Evolutionary conservation across 2,888 invertebrate genomes (phyloP).

Genomic region (Drosophila melanosoma): DNA sequence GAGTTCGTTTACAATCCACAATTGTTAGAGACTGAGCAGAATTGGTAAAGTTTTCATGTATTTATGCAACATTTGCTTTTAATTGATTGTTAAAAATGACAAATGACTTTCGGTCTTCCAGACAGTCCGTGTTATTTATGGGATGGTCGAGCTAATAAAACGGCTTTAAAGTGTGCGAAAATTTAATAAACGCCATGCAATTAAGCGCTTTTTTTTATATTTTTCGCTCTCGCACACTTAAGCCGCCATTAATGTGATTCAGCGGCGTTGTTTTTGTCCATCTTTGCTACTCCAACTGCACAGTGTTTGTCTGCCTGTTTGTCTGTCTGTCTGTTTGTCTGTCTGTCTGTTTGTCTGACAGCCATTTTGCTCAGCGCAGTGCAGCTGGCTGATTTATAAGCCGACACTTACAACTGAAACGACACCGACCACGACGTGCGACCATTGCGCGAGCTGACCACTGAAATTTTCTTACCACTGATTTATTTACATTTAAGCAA

Average conservation of each 20-base stretch:
- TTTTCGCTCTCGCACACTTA: constrained; percentile 57
- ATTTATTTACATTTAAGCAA: constrained; percentile 83
- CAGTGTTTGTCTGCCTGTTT: constrained; percentile 30
- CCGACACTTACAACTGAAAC: constrained; percentile 72
- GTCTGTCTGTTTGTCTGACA: constrained; percentile 46
- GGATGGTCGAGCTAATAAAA: constrained; percentile 70
- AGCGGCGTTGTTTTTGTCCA: constrained; percentile 12
- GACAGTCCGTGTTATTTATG: constrained; percentile 61
- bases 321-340: constrained; percentile 17
- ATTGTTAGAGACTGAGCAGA: constrained; percentile 35
- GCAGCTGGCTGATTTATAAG: constrained; percentile 75
- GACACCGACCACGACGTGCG: constrained; percentile 23
- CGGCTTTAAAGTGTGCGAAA: constrained; percentile 43
- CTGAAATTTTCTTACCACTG: constrained; percentile 82
- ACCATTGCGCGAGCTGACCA: constrained; percentile 63
- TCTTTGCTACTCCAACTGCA: background rate
- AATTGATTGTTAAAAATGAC: constrained; percentile 80
- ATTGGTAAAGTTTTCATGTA: constrained; percentile 65
- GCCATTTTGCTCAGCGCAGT: constrained; percentile 56
- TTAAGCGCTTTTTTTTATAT: constrained; percentile 52
- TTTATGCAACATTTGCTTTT: constrained; percentile 80
- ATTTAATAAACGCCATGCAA: constrained; percentile 65
- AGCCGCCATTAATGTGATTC: constrained; percentile 68
- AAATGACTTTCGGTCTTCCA: constrained; percentile 57
- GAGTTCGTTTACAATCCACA: constrained; percentile 53